Conservation (phyloP, 2,888 invertebrate genomes). For the Brenthis hecate region DNA sequence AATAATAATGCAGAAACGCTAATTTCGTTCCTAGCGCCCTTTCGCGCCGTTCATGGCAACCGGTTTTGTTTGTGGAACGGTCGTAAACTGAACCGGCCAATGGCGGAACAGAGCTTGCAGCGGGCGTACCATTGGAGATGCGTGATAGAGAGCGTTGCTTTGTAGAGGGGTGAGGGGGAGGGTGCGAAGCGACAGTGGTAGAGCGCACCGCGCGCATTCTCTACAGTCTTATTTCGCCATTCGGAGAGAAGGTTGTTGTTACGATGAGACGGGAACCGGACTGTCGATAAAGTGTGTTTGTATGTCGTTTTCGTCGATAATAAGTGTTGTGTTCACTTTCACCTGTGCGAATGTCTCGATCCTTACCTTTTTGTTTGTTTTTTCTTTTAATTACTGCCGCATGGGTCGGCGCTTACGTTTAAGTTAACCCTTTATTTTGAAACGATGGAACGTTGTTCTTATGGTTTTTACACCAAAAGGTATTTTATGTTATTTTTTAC, state of each 20-base stretch:
- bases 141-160: constrained; percentile 59
- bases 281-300: constrained; percentile 82
- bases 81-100: constrained; percentile 69
- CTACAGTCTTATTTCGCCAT: constrained; percentile 75
- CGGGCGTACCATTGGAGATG: constrained; percentile 76
- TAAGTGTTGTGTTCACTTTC: constrained; percentile 82
- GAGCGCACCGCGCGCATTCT: constrained; percentile 59
- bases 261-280: constrained; percentile 77
- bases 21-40: constrained; percentile 79
- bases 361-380: constrained; percentile 78
- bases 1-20: constrained; percentile 59
- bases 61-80: constrained; percentile 78
- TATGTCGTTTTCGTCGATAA: constrained; percentile 82
- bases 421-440: constrained; percentile 82
- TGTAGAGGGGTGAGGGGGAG: constrained; percentile 54
- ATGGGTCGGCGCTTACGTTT: constrained; percentile 81
- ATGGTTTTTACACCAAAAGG: constrained; percentile 91
- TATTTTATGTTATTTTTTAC: constrained; percentile 85
- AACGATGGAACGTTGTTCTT: constrained; percentile 91
- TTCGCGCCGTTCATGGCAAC: constrained; percentile 74
- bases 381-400: constrained; percentile 76
- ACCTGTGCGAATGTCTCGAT: constrained; percentile 81
- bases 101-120: constrained; percentile 52
- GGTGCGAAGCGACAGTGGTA: constrained; percentile 55
- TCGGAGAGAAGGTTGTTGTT: constrained; percentile 78